Evolutionary conservation across 2,888 invertebrate genomes (phyloP).

Genomic region (Rutpela maculata): DNA sequence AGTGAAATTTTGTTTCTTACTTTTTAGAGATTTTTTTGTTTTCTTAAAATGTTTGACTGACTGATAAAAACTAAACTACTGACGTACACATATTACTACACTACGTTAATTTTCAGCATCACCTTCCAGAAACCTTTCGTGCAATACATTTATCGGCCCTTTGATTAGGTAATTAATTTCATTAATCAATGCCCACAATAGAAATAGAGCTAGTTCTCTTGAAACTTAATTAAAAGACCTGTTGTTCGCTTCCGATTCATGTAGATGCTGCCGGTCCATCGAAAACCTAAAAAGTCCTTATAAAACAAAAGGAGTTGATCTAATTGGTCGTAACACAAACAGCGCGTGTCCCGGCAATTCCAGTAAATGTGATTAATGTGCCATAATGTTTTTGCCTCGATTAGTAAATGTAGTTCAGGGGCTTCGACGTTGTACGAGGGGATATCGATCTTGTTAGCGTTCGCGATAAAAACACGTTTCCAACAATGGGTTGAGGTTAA

Average conservation of each 20-base stretch:
- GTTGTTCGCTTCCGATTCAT: slow-evolving; percentile 18
- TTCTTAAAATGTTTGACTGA: too few species aligned
- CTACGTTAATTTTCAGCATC: too few species aligned
- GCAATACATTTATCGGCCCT: background rate
- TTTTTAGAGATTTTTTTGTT: too few species aligned
- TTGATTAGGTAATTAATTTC: background rate
- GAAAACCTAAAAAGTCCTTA: slow-evolving; percentile 32
- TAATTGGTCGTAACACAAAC: slow-evolving; percentile 37
- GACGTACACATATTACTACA: too few species aligned
- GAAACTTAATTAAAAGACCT: slow-evolving; percentile 24
- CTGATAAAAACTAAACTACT: too few species aligned
- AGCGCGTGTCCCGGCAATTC: slow-evolving; percentile 36
- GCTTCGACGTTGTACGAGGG: slow-evolving; percentile 43
- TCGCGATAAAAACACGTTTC: slow-evolving; percentile 9
- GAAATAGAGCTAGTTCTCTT: background rate
- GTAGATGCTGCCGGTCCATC: slow-evolving; percentile 15
- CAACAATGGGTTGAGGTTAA: background rate
- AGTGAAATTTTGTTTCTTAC: too few species aligned
- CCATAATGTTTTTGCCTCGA: slow-evolving; percentile 57
- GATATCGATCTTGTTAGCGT: slow-evolving; percentile 45
- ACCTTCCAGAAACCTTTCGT: background rate
- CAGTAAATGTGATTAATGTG: slow-evolving; percentile 51
- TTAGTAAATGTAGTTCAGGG: slow-evolving; percentile 56
- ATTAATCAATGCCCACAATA: background rate
- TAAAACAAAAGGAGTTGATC: slow-evolving; percentile 33